Evolutionary conservation across 2,113 vertebrate genomes (phyloP), one percentile per base, ranked within the genome.

Genomic region (Muscicapa adusta): DNA sequence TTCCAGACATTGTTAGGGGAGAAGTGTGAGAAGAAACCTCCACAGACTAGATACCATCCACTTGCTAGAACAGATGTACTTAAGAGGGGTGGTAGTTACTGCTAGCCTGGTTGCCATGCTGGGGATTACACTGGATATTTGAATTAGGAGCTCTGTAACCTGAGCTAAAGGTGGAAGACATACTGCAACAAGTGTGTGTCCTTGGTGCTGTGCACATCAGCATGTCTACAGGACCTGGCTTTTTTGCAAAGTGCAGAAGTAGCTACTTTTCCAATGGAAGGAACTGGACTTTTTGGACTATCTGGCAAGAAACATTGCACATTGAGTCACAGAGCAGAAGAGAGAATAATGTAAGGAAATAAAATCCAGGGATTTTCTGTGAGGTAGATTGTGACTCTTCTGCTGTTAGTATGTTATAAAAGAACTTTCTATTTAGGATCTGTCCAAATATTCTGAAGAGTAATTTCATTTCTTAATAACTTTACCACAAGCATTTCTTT

Each of bases 121-220:
- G 9, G 33, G 51, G 10, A 5, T 80, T 68, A 18, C 3, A 3
- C 1, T 45, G 67, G n/a, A 2, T 61, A 47, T 87, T 38, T 84
- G 54, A 70, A 50, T 25, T 14, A 25, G 25, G 40, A 82, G 26
- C 18, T 60, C 24, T 45, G 17, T 14, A 88, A 36, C 17, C 18
- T 47, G 22, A 77, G 26, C 22, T 72, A 19, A 47, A 60, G 10
- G 13, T 48, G 23, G 56, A 63, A 63, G 33, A 24, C 18, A 10
- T 50, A 12, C 5, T 8, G 14, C 18, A 75, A 29, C 8, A 48
- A 70, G 23, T 6, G 17, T 1, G 0, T 19, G 13, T 4, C 31
- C 42, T 26, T 62, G 18, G 33, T 0, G 0, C 42, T 43, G 29
- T 45, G n/a, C 57, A 19, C 33, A 33, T 22, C 54, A 36, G 2